Base-by-base conservation (phyloP, 92 coral and sea anemone genomes). In the Anthopleura xanthogrammica region DNA sequence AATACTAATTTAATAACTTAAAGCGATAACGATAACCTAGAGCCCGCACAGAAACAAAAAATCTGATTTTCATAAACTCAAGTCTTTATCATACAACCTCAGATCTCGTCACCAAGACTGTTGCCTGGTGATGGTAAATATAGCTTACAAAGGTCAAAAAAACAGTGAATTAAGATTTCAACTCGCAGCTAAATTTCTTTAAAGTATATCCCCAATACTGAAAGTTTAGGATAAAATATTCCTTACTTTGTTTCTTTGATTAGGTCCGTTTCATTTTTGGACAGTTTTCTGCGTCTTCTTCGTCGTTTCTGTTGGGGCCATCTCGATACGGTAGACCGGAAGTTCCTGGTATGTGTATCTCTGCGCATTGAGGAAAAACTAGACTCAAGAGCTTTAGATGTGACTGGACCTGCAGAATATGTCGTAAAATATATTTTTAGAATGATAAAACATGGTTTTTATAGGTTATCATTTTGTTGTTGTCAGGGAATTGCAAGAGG, bases 251-350 rank as follows among this genome's bases (percentile, higher is more conserved):
- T 36, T 68, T 68, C 74, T 68, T 68, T 68, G 11, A 12, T 68
- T 4, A 68, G 74, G 5, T 68, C 29, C 1, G 22, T 62, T 8
- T 62, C 42, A 36, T 68, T 75, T 66, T 83, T 79, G 52, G 79
- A 41, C 72, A 62, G 84, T 72, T 76, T 83, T 72, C 89, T 79
- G 36, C 72, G 79, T 29, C 58, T 72, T 9, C 79, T 76, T 41
- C 93, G 80, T 52, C 82, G 80, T 64, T 84, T 89, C 40, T 79
- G 90, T 23, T 75, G 87, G 20, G 93, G 93, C 93, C 93, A 90
- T 80, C 93, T 87, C 77, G 93, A 90, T 36, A 90, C 60, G 7
- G 79, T 90, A 12, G 87, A 79, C 57, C 81, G 87, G 84, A 41
- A 43, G 20, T 22, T 23, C 60, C 77, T 81, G 84, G 71, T 2